Base-by-base conservation (phyloP, 1,140 invertebrate genomes). In the Pinna nobilis region DNA sequence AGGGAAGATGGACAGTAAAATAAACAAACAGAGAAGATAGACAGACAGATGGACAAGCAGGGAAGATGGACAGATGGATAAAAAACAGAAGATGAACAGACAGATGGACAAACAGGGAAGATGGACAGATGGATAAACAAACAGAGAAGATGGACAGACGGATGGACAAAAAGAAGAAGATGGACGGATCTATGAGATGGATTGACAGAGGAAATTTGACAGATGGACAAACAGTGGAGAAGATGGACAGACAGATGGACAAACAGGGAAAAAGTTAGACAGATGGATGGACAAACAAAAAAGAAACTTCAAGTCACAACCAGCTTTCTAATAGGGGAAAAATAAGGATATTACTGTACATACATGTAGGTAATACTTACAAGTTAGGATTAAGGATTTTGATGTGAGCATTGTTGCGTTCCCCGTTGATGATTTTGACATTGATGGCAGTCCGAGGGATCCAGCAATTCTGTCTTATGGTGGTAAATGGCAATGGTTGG, bases 341-440 rank as follows among this genome's bases (percentile, higher is more conserved):
- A 11, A 9, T n/a, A 9, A 11, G 9, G n/a, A 44, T 44, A 11
- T 44, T 44, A n/a, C n/a, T 11, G n/a, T 44, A 44, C 39, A 44
- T 44, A n/a, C 1, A 39, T 37, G n/a, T 6, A 30, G 23, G 33
- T 15, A 35, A 55, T 59, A 79, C 86, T 83, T 80, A 90, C 87
- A 96, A 89, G 91, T 96, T 95, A 59, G 95, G 95, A 89, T 95
- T 96, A 1, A 96, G 88, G 39, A 95, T 91, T 90, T 96, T 94
- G 18, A 77, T 66, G 33, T 69, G 66, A 30, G 94, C 94, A 1
- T 94, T 91, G 79, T 93, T 94, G 59, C 94, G 90, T 82, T 96
- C 94, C 74, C 92, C 92, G 72, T 94, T 91, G 23, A 92, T 91
- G 44, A 97, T 93, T 82, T 91, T 92, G 6, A 94, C 93, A 64